These are phyloP conservation scores for Ictalurus furcatus DNA, from an alignment of 2,113 vertebrate species.

Conservation along the genomic window DNA sequence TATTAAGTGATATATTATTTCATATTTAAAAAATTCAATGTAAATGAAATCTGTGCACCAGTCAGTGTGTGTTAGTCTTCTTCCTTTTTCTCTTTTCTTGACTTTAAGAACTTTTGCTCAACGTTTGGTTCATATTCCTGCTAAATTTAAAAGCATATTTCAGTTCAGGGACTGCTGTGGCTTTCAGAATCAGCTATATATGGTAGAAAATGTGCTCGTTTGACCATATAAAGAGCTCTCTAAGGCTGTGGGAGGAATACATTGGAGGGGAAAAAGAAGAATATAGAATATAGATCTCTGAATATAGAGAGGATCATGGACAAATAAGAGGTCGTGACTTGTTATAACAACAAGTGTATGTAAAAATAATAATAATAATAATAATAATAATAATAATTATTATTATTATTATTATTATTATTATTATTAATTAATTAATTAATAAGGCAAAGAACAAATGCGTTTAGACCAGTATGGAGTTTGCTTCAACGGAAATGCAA, in stretches of 20 bases:
- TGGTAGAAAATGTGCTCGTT: too few relatives aligned
- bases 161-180: background rate
- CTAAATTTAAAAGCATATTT: background rate
- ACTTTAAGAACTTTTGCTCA: background rate
- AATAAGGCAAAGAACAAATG: background rate
- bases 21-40: background rate
- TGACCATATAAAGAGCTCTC: too few relatives aligned
- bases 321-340: background rate
- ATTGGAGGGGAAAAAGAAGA: too few relatives aligned
- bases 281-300: too few relatives aligned
- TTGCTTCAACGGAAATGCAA: too few relatives aligned
- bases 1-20: background rate
- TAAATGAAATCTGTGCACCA: background rate
- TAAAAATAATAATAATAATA: background rate
- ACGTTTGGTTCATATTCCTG: background rate
- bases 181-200: background rate
- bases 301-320: background rate
- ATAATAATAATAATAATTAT: too few relatives aligned
- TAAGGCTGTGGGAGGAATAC: too few relatives aligned
- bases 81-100: background rate
- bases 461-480: background rate
- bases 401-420: too few relatives aligned
- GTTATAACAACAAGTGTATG: background rate
- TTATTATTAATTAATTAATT: too few relatives aligned
- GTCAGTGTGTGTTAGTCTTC: too few relatives aligned